phyloP scores from a whole-genome alignment of 2,888 invertebrate species.

The Hirtodrosophila duncani region DNA sequence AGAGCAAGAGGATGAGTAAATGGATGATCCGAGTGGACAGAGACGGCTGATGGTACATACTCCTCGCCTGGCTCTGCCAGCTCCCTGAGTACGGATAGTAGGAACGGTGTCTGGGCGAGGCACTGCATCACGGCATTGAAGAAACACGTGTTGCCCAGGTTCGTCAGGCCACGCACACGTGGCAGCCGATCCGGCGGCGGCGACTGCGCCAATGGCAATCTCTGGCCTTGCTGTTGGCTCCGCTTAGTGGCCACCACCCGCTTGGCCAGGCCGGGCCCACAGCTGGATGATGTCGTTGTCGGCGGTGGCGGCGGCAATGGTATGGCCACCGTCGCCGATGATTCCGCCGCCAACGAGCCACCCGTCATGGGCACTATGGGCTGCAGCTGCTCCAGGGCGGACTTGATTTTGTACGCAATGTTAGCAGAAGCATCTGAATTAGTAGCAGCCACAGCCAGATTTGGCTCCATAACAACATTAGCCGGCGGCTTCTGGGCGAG shows the following conservation, averaged over 20 bases:
- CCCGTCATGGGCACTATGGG: constrained; percentile 50
- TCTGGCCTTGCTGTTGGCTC: constrained; percentile 1
- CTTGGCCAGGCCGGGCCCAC: constrained; percentile 74
- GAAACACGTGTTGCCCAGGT: constrained; percentile 97
- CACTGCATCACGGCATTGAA: constrained; percentile 98
- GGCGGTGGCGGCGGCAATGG: constrained; percentile 32
- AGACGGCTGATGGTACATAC: constrained; percentile 55
- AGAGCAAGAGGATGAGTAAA: too few relatives aligned
- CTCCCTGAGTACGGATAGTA: constrained; percentile 85
- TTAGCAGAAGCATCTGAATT: too few relatives aligned
- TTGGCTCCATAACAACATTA: too few relatives aligned
- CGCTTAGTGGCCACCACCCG: constrained; percentile 61
- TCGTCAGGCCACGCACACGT: constrained; percentile 88
- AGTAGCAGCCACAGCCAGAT: too few relatives aligned
- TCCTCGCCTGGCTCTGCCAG: constrained; percentile 84
- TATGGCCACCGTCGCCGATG: constrained; percentile 23
- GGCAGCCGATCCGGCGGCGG: constrained; percentile 75
- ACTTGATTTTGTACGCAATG: constrained; percentile 66
- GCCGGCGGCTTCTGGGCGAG: constrained; percentile 75
- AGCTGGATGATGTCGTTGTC: constrained; percentile 17
- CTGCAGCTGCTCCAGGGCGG: constrained; percentile 54
- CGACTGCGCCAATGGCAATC: not conserved
- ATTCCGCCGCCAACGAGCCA: constrained; percentile 9
- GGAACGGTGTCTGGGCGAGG: constrained; percentile 90
- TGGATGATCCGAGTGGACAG: not conserved